phyloP scores from a whole-genome alignment of 2,888 invertebrate genomes.

The Chrysolina haemoptera region DNA sequence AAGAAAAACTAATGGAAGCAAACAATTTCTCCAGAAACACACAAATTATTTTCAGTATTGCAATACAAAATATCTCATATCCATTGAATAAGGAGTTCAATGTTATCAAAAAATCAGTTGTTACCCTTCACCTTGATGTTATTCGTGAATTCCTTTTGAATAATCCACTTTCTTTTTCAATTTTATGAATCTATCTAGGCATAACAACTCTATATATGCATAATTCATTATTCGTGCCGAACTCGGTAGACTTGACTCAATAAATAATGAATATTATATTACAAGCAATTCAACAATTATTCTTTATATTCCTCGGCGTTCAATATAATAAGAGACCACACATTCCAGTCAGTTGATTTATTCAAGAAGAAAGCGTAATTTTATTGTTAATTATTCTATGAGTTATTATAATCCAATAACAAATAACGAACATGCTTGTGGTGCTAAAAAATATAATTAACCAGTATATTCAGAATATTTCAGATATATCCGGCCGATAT shows the following conservation, averaged over 20 bases:
- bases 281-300: conserved; percentile 10
- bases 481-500: too few species aligned
- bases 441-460: not conserved
- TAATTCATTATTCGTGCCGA: not conserved
- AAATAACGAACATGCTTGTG: not conserved
- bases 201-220: not conserved
- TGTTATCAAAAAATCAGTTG: not conserved
- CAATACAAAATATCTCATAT: not conserved
- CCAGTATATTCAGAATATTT: not conserved
- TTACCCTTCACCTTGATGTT: conserved; percentile 6
- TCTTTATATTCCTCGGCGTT: not conserved
- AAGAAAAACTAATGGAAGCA: too few species aligned
- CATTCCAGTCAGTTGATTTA: conserved; percentile 2
- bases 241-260: not conserved
- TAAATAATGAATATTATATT: not conserved
- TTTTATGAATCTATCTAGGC: not conserved
- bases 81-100: not conserved
- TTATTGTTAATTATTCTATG: conserved; percentile 3
- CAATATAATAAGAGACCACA: not conserved
- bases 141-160: not conserved
- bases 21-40: too few species aligned
- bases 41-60: too few species aligned
- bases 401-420: not conserved
- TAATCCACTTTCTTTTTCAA: conserved; percentile 1
- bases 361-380: conserved; percentile 12